A percentile compares a stretch with the other conserved stretches of the same genome.
Conservation (phyloP, 1,140 invertebrate genomes). For the Galleria mellonella region DNA sequence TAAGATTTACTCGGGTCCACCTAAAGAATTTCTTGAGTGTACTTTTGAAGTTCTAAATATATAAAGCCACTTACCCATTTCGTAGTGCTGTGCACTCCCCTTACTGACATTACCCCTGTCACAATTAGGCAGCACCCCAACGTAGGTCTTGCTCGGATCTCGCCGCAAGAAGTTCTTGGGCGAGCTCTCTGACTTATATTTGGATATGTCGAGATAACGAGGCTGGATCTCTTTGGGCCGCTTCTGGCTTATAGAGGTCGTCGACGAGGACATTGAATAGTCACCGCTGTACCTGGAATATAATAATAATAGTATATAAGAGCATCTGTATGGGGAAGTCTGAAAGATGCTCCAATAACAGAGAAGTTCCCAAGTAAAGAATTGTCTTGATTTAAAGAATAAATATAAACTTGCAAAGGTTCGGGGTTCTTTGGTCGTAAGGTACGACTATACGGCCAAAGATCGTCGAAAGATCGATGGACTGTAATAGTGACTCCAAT, state of each 20-base stretch:
- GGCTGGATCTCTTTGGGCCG: constrained; percentile 51
- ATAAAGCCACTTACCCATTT: constrained; percentile 46
- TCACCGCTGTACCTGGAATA: constrained; percentile 62
- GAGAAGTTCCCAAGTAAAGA: no score
- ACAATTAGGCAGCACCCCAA: constrained; percentile 42
- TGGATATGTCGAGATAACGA: constrained; percentile 76
- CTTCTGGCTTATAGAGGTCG: constrained; percentile 56
- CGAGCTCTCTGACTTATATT: constrained; percentile 71
- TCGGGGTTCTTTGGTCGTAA: no score
- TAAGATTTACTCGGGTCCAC: no score
- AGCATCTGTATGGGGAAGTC: background rate
- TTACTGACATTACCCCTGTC: constrained; percentile 34
- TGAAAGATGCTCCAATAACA: background rate
- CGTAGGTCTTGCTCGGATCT: constrained; percentile 76
- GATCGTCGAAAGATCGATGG: no score
- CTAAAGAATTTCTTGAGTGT: no score
- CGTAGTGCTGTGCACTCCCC: constrained; percentile 50
- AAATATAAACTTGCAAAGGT: no score
- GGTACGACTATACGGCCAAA: no score
- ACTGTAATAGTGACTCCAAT: no score
- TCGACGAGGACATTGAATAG: constrained; percentile 69
- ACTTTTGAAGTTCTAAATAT: no score
- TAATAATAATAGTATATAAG: background rate
- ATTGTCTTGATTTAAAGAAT: no score
- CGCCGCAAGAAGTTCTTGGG: constrained; percentile 73